These are phyloP conservation scores for Cepaea nemoralis DNA, from an alignment of 1,140 invertebrate genomes.

Conservation along the genomic window DNA sequence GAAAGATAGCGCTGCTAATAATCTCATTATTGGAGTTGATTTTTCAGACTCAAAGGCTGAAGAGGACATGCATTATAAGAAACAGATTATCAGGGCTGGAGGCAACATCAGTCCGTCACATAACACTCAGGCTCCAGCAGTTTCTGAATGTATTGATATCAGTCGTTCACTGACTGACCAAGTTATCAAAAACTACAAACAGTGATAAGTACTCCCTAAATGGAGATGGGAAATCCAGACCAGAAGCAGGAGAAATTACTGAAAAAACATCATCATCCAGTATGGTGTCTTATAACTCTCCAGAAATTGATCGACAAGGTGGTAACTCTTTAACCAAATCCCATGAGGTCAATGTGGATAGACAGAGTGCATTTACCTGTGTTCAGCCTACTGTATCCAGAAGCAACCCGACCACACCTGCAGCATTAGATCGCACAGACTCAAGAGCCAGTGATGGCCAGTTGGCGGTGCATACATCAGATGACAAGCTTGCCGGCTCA, in stretches of 20 bases:
- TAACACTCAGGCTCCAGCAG: conserved; percentile 56
- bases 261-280: conserved; percentile 12
- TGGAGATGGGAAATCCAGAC: conserved; percentile 52
- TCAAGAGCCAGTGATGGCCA: conserved; percentile 60
- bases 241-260: conserved; percentile 23
- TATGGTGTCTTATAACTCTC: not conserved
- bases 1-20: not conserved
- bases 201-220: conserved; percentile 52
- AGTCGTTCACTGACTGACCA: conserved; percentile 67
- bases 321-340: not conserved
- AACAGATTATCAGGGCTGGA: conserved; percentile 63
- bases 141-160: conserved; percentile 61
- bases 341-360: conserved; percentile 29
- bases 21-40: not conserved
- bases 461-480: conserved; percentile 52
- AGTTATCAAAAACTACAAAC: conserved; percentile 59
- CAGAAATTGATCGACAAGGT: not conserved
- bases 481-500: conserved; percentile 58
- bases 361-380: conserved; percentile 45
- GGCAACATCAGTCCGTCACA: conserved; percentile 54
- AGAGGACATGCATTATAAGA: conserved; percentile 70
- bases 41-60: not conserved
- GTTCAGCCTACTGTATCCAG: conserved; percentile 37
- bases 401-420: conserved; percentile 42
- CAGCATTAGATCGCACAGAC: conserved; percentile 52